Conservation (phyloP, 2,888 invertebrate species). For the Balanococcus diminutus region DNA sequence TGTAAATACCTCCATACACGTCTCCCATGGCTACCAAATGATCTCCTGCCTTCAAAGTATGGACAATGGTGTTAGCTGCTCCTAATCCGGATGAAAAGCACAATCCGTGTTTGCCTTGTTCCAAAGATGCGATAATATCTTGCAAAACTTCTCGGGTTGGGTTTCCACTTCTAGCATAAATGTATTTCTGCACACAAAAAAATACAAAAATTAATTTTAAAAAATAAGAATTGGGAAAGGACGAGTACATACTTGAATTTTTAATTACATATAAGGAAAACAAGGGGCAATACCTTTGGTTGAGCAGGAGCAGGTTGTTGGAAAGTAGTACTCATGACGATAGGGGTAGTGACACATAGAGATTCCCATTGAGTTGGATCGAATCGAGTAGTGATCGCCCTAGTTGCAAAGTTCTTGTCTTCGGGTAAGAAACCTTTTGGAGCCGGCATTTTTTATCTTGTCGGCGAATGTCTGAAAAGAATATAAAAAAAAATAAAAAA, state of each 20-base stretch:
- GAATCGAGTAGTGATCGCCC: conserved; percentile 90
- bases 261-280: too few relatives aligned
- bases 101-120: conserved; percentile 46
- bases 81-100: conserved; percentile 54
- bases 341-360: conserved; percentile 84
- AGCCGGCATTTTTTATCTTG: conserved; percentile 13
- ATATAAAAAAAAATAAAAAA: not conserved
- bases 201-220: not conserved
- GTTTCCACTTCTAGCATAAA: conserved; percentile 55
- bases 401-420: conserved; percentile 73
- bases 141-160: conserved; percentile 55
- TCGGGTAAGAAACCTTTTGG: conserved; percentile 51
- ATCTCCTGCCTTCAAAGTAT: conserved; percentile 53
- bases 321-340: conserved; percentile 90
- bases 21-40: conserved; percentile 72
- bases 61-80: conserved; percentile 38
- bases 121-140: conserved; percentile 49
- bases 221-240: not conserved
- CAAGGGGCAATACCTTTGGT: conserved; percentile 39
- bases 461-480: not conserved
- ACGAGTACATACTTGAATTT: too few relatives aligned
- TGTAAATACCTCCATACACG: conserved; percentile 91
- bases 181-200: conserved; percentile 39
- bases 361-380: conserved; percentile 89
- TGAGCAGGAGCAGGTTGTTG: conserved; percentile 80